phyloP scores from a whole-genome alignment of 2,797 vertebrate genomes.

The Acanthopagrus latus region DNA sequence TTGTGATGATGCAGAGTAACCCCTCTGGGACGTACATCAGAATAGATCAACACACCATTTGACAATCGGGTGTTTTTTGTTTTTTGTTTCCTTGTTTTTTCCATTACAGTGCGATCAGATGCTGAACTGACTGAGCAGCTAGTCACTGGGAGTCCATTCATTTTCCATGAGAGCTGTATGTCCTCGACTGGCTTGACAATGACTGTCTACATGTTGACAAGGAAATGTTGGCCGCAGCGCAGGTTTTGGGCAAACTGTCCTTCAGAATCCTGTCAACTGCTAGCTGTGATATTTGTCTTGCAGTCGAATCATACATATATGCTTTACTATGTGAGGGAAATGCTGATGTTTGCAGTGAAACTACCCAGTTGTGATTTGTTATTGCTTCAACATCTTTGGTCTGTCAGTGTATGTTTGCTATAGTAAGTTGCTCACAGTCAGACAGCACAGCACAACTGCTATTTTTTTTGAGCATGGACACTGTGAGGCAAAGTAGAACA shows the following conservation, averaged over 20 bases:
- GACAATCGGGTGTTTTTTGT: slow-evolving; percentile 50
- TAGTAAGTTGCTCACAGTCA: neutral
- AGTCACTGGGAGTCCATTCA: slow-evolving; percentile 51
- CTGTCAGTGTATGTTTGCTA: neutral
- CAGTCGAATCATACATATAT: neutral
- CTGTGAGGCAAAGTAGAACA: slow-evolving; percentile 40
- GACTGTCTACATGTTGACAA: slow-evolving; percentile 40
- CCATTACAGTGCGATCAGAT: slow-evolving; percentile 29
- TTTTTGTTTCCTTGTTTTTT: too few relatives aligned
- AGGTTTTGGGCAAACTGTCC: slow-evolving; percentile 56
- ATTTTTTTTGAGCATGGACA: neutral
- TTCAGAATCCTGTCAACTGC: slow-evolving; percentile 41
- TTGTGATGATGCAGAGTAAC: slow-evolving; percentile 37
- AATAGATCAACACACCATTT: slow-evolving; percentile 68
- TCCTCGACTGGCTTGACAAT: slow-evolving; percentile 59
- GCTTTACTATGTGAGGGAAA: neutral
- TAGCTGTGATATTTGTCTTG: slow-evolving; percentile 35
- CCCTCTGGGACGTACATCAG: slow-evolving; percentile 58
- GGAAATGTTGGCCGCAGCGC: slow-evolving; percentile 28
- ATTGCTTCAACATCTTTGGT: slow-evolving; percentile 2
- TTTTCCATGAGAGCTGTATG: slow-evolving; percentile 53
- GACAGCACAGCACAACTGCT: slow-evolving; percentile 8
- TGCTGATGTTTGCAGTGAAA: slow-evolving; percentile 2
- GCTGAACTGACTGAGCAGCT: slow-evolving; percentile 54
- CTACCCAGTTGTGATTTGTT: neutral